Evolutionary conservation across 1,140 invertebrate species (phyloP), one percentile per base, ranked within the genome.

Genomic region (Macrobrachium nipponense): DNA sequence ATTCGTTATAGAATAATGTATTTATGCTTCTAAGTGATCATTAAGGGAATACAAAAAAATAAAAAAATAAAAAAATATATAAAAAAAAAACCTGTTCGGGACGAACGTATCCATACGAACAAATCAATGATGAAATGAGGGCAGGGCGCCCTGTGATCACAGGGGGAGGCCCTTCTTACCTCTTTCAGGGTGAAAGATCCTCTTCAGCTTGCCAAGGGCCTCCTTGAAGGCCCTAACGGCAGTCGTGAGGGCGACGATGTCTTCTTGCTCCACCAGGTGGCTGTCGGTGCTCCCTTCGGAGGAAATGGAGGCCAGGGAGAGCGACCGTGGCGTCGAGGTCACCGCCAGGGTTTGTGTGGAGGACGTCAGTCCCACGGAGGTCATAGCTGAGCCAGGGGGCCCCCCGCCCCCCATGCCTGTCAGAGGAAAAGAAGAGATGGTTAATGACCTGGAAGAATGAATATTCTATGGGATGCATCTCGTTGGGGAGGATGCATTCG

Each of bases 201-300:
- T 89, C 86, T 92, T 91, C 0, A 93, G 90, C 82, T 91, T 91
- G 27, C 91, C 91, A 2, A 93, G 90, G 10, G 92, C 91, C 87
- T 93, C 93, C 83, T 93, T 92, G 89, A 93, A 93, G 51, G 89
- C 90, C 76, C 92, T 91, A 66, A 93, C 92, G 89, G 93, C 91
- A 27, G 93, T 92, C 0, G 93, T 93, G 18, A 93, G 90, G n/a
- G 91, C 91, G 18, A 92, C 90, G 60, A 93, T 93, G 85, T 93
- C 92, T 88, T 93, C 92, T 80, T 93, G 91, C 88, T 92, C 92
- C 58, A 92, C 90, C 43, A 92, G 80, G 81, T 90, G 91, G 77
- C 90, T 90, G 73, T 91, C 90, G 17, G 86, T 89, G 79, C 90
- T 91, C 11, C 91, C 91, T 17, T 92, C 91, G 27, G 90, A 91